Percentiles rank a stretch among this genome's conserved stretches.
These are phyloP conservation scores for Shinisaurus crocodilurus DNA, from an alignment of 2,113 vertebrate genomes.

Conservation along the genomic window DNA sequence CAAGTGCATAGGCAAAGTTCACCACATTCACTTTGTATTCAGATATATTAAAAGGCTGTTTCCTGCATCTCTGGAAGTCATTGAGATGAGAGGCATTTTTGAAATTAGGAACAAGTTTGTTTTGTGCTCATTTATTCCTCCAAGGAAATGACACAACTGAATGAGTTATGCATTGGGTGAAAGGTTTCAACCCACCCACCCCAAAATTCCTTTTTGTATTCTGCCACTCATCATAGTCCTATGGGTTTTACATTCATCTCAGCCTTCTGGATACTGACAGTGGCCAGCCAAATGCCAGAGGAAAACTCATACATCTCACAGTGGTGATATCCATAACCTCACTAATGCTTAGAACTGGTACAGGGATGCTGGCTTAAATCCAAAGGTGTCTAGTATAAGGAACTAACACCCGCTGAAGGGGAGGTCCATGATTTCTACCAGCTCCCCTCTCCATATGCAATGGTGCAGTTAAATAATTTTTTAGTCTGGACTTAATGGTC, in stretches of 20 bases:
- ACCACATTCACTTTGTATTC: slow-evolving; percentile 55
- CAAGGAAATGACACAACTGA: slow-evolving; percentile 24
- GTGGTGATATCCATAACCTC: neutral
- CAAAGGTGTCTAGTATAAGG: no score
- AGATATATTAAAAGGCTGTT: slow-evolving; percentile 44
- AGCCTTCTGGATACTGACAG: neutral
- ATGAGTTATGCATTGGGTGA: neutral
- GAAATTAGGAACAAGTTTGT: neutral
- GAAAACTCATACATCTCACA: neutral
- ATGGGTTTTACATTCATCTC: neutral
- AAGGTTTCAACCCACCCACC: slow-evolving; percentile 45
- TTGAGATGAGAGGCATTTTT: neutral
- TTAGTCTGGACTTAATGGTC: no score
- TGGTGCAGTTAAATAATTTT: no score
- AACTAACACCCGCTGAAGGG: no score
- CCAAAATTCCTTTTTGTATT: slow-evolving; percentile 36
- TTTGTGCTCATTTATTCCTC: neutral
- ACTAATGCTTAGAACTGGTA: neutral
- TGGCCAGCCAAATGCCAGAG: neutral
- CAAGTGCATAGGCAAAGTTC: slow-evolving; percentile 59
- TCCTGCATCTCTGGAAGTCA: neutral
- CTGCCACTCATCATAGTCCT: neutral
- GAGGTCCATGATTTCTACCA: no score
- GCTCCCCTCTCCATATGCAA: no score
- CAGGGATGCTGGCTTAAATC: no score